Percentiles rank a stretch among this genome's conserved stretches.
phyloP scores from a whole-genome alignment of 2,113 vertebrate genomes.

The Chaetodon auriga region DNA sequence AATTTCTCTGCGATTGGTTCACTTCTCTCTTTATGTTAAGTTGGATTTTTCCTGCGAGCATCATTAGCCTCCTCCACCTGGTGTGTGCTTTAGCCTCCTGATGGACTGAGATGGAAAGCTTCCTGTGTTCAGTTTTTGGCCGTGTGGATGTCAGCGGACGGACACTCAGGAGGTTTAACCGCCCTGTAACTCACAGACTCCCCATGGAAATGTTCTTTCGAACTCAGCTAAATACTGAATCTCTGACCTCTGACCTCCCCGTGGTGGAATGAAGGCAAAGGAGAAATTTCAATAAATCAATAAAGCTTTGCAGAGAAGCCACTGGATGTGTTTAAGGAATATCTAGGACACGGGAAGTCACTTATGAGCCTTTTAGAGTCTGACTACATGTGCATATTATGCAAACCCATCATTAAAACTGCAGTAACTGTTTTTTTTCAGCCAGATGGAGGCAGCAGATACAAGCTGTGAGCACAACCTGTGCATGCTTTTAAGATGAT shows the following conservation, averaged over 20 bases:
- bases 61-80: background rate
- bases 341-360: background rate
- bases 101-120: background rate
- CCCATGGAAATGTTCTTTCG: background rate
- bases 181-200: background rate
- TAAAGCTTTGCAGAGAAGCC: constrained; percentile 1
- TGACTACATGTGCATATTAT: background rate
- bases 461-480: background rate
- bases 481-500: too few species aligned
- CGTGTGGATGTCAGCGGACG: background rate
- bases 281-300: constrained; percentile 2
- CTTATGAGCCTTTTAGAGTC: background rate
- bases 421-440: background rate
- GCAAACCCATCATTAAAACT: background rate
- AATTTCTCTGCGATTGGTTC: background rate
- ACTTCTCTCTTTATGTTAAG: background rate
- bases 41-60: background rate
- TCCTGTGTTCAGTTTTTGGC: background rate
- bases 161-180: background rate
- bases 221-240: background rate
- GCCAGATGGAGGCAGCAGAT: background rate
- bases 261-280: background rate
- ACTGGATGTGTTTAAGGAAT: background rate
- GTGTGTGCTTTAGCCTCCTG: background rate
- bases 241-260: constrained; percentile 32